Conservation (phyloP, 2,797 vertebrate species). For the Schizopygopsis pylzovi region DNA sequence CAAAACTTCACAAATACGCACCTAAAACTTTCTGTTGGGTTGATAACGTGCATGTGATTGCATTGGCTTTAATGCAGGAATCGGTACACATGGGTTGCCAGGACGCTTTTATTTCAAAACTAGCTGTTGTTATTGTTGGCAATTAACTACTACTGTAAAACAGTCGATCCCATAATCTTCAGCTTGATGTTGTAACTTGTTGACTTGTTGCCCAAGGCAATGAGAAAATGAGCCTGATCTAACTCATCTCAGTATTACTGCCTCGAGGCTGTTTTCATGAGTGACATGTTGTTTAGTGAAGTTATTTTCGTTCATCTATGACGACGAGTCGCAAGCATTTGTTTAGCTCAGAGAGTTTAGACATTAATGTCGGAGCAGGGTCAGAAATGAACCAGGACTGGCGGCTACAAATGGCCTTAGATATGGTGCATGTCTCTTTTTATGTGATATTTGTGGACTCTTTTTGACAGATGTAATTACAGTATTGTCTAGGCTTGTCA, state of each 20-base stretch:
- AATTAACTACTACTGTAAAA: too few relatives aligned
- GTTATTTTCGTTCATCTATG: background rate
- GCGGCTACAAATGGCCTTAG: background rate
- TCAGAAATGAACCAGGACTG: background rate
- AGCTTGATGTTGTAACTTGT: conserved; percentile 9
- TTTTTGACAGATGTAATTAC: background rate
- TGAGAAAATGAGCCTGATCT: conserved; percentile 3
- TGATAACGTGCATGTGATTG: background rate
- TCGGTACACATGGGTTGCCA: background rate
- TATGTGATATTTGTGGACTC: background rate
- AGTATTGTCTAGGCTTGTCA: background rate
- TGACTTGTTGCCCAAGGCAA: conserved; percentile 13
- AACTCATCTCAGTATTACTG: conserved; percentile 2
- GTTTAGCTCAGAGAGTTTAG: conserved; percentile 7
- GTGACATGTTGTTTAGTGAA: conserved; percentile 6
- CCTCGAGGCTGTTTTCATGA: background rate
- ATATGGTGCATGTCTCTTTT: background rate
- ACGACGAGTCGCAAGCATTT: background rate
- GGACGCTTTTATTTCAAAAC: background rate
- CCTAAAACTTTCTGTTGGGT: background rate
- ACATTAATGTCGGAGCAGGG: background rate
- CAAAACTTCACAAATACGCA: background rate
- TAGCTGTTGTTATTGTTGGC: background rate
- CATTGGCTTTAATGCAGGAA: background rate
- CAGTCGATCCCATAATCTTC: background rate